These are phyloP conservation scores for Nemapogon koenigi DNA, from an alignment of 2,888 invertebrate species.

Conservation along the genomic window DNA sequence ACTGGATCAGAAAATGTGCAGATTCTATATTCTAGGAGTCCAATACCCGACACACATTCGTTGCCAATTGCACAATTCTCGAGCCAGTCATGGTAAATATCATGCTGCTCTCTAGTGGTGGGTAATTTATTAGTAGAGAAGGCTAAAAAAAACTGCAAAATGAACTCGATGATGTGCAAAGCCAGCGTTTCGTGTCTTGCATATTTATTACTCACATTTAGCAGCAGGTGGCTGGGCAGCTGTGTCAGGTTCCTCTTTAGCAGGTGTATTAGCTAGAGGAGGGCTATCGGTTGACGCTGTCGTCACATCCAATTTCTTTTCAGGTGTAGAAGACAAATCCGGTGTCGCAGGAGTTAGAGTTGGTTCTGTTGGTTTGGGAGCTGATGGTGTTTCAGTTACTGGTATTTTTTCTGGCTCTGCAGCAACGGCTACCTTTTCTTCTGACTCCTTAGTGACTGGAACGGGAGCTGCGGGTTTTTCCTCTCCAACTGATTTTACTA, in stretches of 20 bases:
- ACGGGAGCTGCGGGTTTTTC: constrained; percentile 21
- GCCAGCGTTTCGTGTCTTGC: constrained; percentile 31
- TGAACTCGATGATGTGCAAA: constrained; percentile 54
- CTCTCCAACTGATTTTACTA: constrained; percentile 21
- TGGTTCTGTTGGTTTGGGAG: constrained; percentile 14
- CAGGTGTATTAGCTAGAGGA: constrained; percentile 46
- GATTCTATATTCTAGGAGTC: not conserved
- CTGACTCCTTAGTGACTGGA: constrained; percentile 20
- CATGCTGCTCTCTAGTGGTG: constrained; percentile 7
- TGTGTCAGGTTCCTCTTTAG: constrained; percentile 38
- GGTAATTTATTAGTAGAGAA: constrained; percentile 3
- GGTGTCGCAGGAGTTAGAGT: constrained; percentile 17
- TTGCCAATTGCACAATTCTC: constrained; percentile 10
- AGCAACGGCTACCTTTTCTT: constrained; percentile 17
- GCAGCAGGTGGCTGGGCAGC: constrained; percentile 33
- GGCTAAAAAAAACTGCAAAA: constrained; percentile 47
- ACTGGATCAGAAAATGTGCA: constrained; percentile 1
- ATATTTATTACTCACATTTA: constrained; percentile 45
- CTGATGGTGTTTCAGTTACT: constrained; percentile 19
- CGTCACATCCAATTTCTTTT: too few species aligned
- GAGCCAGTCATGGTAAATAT: not conserved
- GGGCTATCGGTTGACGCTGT: constrained; percentile 40
- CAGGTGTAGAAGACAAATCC: constrained; percentile 13
- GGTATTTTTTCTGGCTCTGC: constrained; percentile 9
- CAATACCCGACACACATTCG: constrained; percentile 1